Evolutionary conservation across 2,888 invertebrate genomes (phyloP), one percentile per base, ranked within the genome.

Genomic region (Andrena chrysosceles): DNA sequence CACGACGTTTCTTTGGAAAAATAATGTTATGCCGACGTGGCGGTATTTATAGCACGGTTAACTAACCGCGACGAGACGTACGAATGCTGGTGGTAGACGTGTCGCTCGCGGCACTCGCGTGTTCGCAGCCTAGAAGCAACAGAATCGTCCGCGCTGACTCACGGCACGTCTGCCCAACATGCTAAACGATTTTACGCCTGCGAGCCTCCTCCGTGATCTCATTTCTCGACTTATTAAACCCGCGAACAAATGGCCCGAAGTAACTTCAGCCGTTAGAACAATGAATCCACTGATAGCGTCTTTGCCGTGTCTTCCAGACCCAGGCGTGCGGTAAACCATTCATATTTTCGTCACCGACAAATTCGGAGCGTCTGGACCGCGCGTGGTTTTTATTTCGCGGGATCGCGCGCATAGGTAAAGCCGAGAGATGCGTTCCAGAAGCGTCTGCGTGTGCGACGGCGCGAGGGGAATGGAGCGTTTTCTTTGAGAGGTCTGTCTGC

Each of bases 261-360:
- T 1, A 16, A 42, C 42, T 5, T 42, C 42, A 16, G 42, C 42
- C 42, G 42, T 4, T 42, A 16, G 42, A 42, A 42, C 42, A 42
- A 42, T 16, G 42, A 16, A 4, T 42, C 42, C 42, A 1, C 16
- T 42, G 42, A 13, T 42, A 42, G 16, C 5, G 56, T 0, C 2
- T 26, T 3, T 1, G 26, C 26, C 3, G 42, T 0, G 56, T 26
- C 42, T 10, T 1, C 10, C 10, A 13, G 20, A 23, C 13, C 13
- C 13, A 13, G 26, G 4, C 23, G 3, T 13, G 20, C 23, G 56
- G 26, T 1, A 23, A 2, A 90, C 88, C 88, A 89, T 87, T 86
- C 87, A 86, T 90, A 89, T 87, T 89, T 90, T 89, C 83, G 88
- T 88, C 88, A 42, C 7, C 88, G 87, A 81, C 86, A 81, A 87